Evolutionary conservation across 1,140 invertebrate species (phyloP), one percentile per base, ranked within the genome.

Genomic region (Nautilus pompilius): DNA sequence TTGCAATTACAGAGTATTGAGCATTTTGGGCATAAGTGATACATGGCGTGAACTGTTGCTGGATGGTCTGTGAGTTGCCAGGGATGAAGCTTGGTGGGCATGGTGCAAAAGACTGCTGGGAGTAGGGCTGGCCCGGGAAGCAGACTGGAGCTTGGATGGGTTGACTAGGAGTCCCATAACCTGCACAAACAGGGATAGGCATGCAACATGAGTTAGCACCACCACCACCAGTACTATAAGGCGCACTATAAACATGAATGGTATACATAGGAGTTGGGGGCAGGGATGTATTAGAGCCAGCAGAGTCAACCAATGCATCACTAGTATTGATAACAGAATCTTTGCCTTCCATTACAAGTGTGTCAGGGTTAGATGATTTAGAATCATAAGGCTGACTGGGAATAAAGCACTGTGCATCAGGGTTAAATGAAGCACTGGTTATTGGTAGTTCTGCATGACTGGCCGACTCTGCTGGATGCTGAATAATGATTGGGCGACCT

Each of bases 401-500:
- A 56, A 76, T 60, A 71, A 77, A 79, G 53, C 69, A 73, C 49
- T 69, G 69, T 10, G 75, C 75, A 26, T 72, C 65, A 4, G 72
- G 75, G 57, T 79, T 73, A 46, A 73, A 69, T 13, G 54, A 30
- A 36, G 20, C 30, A 10, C 41, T 30, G 5, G 33, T n/a, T 3
- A 10, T 30, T 49, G 15, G 49, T 6, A 5, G 22, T 4, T 30
- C 69, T 36, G 65, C 60, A 22, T 51, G 58, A n/a, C 15, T 20
- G 30, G 36, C 34, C 32, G 10, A 20, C 22, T n/a, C 56, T 29
- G 67, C 48, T 26, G 70, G 58, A 17, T 60, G 63, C 49, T 71
- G 66, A 55, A 76, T 65, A 63, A 79, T 76, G 49, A 79, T 77
- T 15, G 76, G 77, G 55, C 76, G 74, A 13, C 77, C 77, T 58